Evolutionary conservation across 2,888 invertebrate species (phyloP), one percentile per base, ranked within the genome.

Genomic region (Megaustenia siamemsis): DNA sequence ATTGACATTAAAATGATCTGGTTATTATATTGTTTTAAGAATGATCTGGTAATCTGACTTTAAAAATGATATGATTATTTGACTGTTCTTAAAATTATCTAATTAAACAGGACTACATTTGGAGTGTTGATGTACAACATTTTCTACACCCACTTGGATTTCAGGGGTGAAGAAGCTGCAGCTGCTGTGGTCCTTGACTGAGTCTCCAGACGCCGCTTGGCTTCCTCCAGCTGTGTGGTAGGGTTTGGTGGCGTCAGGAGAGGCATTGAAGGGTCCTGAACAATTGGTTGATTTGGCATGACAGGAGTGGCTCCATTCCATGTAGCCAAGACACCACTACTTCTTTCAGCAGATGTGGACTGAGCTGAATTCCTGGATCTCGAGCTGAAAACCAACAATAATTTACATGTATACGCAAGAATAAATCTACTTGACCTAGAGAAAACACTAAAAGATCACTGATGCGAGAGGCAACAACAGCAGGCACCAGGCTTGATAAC

Each of bases 151-250:
- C 90, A 94, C 94, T 92, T 93, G 86, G 93, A 92, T 88, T 93
- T 93, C 81, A 91, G 90, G 77, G 93, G 93, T 35, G 87, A 87
- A 73, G 71, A 4, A 32, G 73, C 49, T 68, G 82, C 80, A 32
- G 79, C 43, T 40, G 83, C 18, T 8, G 88, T 89, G 77, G 96
- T 96, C 40, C 90, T 88, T 45, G 89, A 88, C 73, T 86, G 87
- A 56, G 90, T 69, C 91, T 96, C 96, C 90, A 96, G 95, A 92
- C 97, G 95, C 92, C 96, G 95, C 92, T 96, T 95, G 84, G 96
- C 96, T 94, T 97, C 97, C 93, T 97, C 96, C 90, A 97, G 94
- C 93, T 97, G 96, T 60, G 96, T 96, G 88, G 95, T 95, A 87
- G 96, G 96, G 94, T 96, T 96, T 88, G 96, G 96, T 84, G 95